Conservation (phyloP, 2,888 invertebrate species). For the Brachyptera putata region DNA sequence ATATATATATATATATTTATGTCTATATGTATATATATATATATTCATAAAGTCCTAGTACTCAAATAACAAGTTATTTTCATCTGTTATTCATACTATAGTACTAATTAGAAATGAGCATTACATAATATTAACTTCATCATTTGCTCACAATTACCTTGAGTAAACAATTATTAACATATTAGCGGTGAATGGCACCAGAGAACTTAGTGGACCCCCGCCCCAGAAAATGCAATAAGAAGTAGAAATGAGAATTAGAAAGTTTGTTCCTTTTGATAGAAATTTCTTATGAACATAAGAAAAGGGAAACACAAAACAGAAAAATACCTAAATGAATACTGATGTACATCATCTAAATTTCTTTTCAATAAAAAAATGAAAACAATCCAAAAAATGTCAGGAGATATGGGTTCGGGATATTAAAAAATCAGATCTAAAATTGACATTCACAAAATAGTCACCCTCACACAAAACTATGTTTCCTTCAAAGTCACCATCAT, state of each 20-base stretch:
- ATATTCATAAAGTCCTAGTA: too few species aligned
- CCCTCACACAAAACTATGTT: constrained; percentile 12
- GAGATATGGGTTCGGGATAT: background rate
- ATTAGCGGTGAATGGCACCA: constrained; percentile 20
- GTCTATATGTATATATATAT: too few species aligned
- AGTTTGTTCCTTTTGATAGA: too few species aligned
- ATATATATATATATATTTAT: too few species aligned
- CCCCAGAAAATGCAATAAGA: constrained; percentile 16
- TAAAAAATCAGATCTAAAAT: constrained; percentile 18
- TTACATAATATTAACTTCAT: background rate
- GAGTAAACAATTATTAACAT: constrained; percentile 8
- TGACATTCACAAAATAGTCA: constrained; percentile 17
- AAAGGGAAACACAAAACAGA: background rate
- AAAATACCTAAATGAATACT: constrained; percentile 7
- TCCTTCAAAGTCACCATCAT: constrained; percentile 1
- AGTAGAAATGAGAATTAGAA: constrained; percentile 9
- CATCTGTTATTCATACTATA: constrained; percentile 2
- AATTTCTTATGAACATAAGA: background rate
- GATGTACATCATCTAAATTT: constrained; percentile 9
- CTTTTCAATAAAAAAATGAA: constrained; percentile 14
- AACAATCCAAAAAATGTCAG: constrained; percentile 16
- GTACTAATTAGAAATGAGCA: background rate
- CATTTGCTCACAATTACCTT: background rate
- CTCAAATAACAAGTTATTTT: too few species aligned
- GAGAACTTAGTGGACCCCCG: constrained; percentile 18